Percentiles rank a stretch among this genome's conserved stretches.
Conservation (phyloP, 2,797 vertebrate genomes). For the Micromesistius poutassou region DNA sequence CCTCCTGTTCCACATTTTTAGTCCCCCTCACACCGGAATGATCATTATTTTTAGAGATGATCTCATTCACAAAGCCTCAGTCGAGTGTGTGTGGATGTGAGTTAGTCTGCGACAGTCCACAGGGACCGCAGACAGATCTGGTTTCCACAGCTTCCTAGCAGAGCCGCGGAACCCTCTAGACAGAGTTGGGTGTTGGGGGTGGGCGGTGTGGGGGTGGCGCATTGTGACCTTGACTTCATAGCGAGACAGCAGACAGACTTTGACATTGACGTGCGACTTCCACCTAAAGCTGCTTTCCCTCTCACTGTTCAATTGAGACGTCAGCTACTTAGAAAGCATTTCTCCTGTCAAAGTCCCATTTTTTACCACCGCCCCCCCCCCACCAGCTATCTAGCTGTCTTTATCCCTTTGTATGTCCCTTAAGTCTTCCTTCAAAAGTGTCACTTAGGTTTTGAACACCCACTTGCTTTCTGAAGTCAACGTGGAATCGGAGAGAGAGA, state of each 20-base stretch:
- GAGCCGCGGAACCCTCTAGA: not conserved
- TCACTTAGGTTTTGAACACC: slow-evolving; percentile 16
- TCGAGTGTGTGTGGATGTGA: not conserved
- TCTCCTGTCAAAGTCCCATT: slow-evolving; percentile 16
- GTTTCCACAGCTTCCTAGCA: not conserved
- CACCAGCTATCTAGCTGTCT: not conserved
- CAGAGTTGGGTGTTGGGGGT: not conserved
- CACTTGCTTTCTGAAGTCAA: slow-evolving; percentile 15
- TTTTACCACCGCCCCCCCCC: slow-evolving; percentile 6
- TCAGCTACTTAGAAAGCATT: slow-evolving; percentile 52
- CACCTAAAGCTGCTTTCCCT: not conserved
- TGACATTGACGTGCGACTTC: not conserved
- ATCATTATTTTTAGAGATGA: not conserved
- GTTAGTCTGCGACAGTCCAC: not conserved
- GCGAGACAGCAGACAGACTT: not conserved
- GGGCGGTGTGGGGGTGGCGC: too few relatives aligned
- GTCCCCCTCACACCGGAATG: not conserved
- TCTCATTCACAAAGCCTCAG: not conserved
- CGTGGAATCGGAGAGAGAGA: slow-evolving; percentile 23
- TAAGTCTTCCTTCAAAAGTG: slow-evolving; percentile 10
- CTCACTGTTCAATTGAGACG: not conserved
- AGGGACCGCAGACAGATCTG: not conserved
- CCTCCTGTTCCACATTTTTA: not conserved
- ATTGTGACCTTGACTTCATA: not conserved
- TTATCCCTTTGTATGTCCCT: slow-evolving; percentile 22